Evolutionary conservation across 2,888 invertebrate species (phyloP), one percentile per base, ranked within the genome.

Genomic region (Orthonychiurus folsomi): DNA sequence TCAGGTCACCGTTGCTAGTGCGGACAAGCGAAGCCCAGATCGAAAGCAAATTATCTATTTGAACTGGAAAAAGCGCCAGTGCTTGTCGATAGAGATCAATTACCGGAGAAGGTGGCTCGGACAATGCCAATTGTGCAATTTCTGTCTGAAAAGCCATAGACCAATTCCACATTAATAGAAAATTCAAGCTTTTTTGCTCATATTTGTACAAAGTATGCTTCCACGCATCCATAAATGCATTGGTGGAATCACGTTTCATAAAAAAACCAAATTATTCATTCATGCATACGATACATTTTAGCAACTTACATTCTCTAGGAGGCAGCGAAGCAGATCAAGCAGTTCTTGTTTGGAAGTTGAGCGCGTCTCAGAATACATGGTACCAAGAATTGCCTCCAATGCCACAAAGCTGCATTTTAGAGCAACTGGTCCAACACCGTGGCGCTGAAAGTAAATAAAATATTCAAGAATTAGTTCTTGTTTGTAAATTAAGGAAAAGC

Each of bases 251-350:
- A n/a, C n/a, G n/a, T n/a, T n/a, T n/a, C n/a, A n/a, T n/a, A n/a
- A n/a, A n/a, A n/a, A n/a, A 37, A 37, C 37, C 5, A 37, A 37
- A 9, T 37, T 15, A 37, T 37, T 5, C 37, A 37, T 37, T 53
- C 12, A 24, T 37, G 12, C 12, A 9, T 28, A 59, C 18, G 50
- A 37, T 48, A n/a, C 23, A 56, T 0, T 47, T 18, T 56, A 48
- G 21, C 20, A 5, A 66, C 69, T 64, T 63, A 71, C 71, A 58
- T 71, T 64, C 20, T 56, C 56, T 20, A 64, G 50, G n/a, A 64
- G 24, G 2, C 26, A 50, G 15, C 59, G n/a, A 3, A 62, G 25
- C 1, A 64, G 28, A 37, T 37, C 15, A 9, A 5, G 9, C 15
- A 37, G 15, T 37, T 37, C 37, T n/a, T n/a, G n/a, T 3, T 59